Base-by-base conservation (phyloP, 2,113 vertebrate species). In the Typhlomys cinereus region DNA sequence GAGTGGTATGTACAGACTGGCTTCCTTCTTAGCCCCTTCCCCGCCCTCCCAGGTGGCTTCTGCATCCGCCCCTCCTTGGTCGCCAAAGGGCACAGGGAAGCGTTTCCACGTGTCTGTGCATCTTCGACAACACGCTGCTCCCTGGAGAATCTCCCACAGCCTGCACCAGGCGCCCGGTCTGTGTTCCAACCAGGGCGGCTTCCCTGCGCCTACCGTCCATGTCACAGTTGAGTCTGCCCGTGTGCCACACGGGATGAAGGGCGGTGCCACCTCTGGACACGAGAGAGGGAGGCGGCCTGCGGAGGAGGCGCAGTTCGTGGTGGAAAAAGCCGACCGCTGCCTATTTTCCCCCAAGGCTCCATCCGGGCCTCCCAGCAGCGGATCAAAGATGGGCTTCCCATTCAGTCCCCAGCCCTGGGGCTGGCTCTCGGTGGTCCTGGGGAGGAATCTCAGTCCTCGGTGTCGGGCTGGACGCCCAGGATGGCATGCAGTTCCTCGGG, bases 401-500 rank as follows among this genome's bases (percentile, higher is more conserved):
- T 88, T 54, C 81, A 36, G 82, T 82, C 91, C 88, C 93, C 21
- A 13, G 8, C 66, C 48, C 21, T 1, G 18, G 62, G 36, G 62
- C 79, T 18, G 23, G 41, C 75, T 41, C 67, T 61, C 57, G 82
- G 57, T 1, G 9, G 74, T 25, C 46, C 29, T 21, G 0, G 4
- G 0, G 0, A n/a, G n/a, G n/a, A n/a, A 57, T 62, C 91, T 99
- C 98, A 99, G 98, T 99, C 99, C 94, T 99, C 98, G 0, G 98
- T 98, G 97, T 99, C 99, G 0, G 98, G 99, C 95, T 98, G 98
- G 10, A 99, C 98, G 0, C 98, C 99, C 84, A 99, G 97, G 98
- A 99, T 98, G 15, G 98, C 96, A 0, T 99, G 99, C 84, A 99
- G 98, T 81, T 99, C 99, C 91, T 99, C 98, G 0, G 99, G 98